Base-by-base conservation (phyloP, 1,140 invertebrate genomes). In the Neodiprion virginianus region DNA sequence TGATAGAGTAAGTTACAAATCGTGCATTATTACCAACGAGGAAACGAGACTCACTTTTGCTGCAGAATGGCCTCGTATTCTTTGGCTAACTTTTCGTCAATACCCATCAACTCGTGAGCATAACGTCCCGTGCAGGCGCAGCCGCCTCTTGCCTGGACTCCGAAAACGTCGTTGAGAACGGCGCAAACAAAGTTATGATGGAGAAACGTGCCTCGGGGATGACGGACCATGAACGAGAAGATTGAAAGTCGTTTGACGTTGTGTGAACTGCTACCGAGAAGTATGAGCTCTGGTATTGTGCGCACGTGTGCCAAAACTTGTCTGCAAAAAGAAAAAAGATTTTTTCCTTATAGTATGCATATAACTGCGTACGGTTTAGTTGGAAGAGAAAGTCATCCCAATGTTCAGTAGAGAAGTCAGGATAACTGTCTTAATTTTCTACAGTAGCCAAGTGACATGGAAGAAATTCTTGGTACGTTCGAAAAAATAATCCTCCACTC, bases 121-220 rank as follows among this genome's bases (percentile, higher is more conserved):
- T 97, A 97, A 72, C 94, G 93, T 67, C 95, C 94, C 61, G 95
- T 94, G 89, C 95, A 96, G 1, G 94, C 93, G 88, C 95, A 96
- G 1, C 96, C 96, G 9, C 95, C 94, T 79, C 96, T 90, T 0
- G 95, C 94, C 87, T 98, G 96, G 65, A 98, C 96, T 0, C 97
- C 97, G 84, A 97, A 98, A 10, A 98, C 91, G 83, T 98, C 97
- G 81, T 98, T 98, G 5, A 98, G 90, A 1, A 98, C 89, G 2
- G 95, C 93, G 79, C 94, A 94, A 0, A 97, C 92, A 86, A 96
- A 98, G 86, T 97, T 97, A 82, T 97, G 95, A 86, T 98, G 97
- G 0, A 98, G 91, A 82, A 95, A 97, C 2, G 93, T 93, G 7
- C 94, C 95, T 8, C 92, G 87, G 0, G 94, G 92, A 87, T 97